A percentile compares a stretch with the other conserved stretches of the same genome.
phyloP scores from a whole-genome alignment of 2,888 invertebrate species.

The Podabrus alpinus region DNA sequence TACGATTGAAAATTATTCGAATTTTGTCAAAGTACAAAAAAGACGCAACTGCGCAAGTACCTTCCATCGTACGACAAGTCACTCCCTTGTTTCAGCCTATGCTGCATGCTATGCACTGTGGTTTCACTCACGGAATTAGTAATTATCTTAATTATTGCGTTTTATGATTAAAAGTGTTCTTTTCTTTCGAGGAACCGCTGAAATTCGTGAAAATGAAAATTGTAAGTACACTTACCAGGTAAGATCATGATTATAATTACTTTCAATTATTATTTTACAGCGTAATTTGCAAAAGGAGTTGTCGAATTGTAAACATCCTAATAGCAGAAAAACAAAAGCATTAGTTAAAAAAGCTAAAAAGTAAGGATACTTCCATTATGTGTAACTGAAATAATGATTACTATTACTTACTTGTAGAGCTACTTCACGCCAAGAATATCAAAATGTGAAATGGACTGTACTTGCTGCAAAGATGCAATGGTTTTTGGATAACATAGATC shows the following conservation, averaged over 20 bases:
- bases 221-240: not conserved
- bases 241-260: not conserved
- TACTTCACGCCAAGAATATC: slow-evolving; percentile 47
- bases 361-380: slow-evolving; percentile 47
- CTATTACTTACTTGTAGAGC: slow-evolving; percentile 5
- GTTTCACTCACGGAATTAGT: too few relatives aligned
- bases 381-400: not conserved
- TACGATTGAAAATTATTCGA: too few relatives aligned
- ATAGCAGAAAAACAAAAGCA: slow-evolving; percentile 80
- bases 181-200: too few relatives aligned
- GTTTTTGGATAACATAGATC: slow-evolving; percentile 72
- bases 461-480: slow-evolving; percentile 78
- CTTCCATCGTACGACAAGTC: too few relatives aligned
- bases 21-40: too few relatives aligned
- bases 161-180: too few relatives aligned
- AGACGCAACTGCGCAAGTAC: too few relatives aligned
- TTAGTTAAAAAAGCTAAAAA: slow-evolving; percentile 72
- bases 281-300: slow-evolving; percentile 58
- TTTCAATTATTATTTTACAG: slow-evolving; percentile 38
- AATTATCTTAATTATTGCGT: too few relatives aligned
- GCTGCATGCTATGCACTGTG: too few relatives aligned
- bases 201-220: not conserved
- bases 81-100: too few relatives aligned
- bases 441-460: slow-evolving; percentile 73
- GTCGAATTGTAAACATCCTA: slow-evolving; percentile 77